phyloP scores from a whole-genome alignment of 2,113 vertebrate species.

The Phalacrocorax carbo region DNA sequence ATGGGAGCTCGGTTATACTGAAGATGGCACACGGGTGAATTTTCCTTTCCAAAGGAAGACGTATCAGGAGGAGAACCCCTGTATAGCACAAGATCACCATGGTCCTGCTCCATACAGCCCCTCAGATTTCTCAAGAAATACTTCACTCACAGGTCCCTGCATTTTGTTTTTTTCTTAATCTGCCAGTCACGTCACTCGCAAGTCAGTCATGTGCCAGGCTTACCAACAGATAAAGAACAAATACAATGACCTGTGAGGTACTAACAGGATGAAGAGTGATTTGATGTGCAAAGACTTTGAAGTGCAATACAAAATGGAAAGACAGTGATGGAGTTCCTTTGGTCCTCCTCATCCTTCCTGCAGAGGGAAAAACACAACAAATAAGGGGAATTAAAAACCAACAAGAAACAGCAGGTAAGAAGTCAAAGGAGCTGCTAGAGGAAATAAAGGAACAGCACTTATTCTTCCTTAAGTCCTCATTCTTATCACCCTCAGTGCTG shows the following conservation, averaged over 20 bases:
- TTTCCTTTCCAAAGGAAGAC: neutral
- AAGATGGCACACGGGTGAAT: neutral
- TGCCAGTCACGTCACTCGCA: no score
- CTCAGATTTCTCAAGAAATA: neutral
- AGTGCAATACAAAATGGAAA: neutral
- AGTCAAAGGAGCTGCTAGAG: neutral
- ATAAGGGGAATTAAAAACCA: neutral
- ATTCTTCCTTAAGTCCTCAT: neutral
- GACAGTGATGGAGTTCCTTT: neutral
- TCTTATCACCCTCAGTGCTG: neutral
- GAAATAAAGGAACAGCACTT: neutral
- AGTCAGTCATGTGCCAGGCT: neutral
- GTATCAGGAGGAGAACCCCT: neutral
- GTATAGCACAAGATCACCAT: neutral
- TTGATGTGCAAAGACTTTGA: neutral
- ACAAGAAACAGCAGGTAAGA: neutral
- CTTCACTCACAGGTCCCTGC: neutral
- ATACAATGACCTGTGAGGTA: neutral
- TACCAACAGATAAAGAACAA: neutral
- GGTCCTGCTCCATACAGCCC: neutral
- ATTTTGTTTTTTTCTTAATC: neutral
- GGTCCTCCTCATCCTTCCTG: neutral
- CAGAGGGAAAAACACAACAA: neutral
- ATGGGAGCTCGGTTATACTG: fast-evolving
- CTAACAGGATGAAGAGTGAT: neutral